Base-by-base conservation (phyloP, 2,888 invertebrate species). In the Meta bourneti region DNA sequence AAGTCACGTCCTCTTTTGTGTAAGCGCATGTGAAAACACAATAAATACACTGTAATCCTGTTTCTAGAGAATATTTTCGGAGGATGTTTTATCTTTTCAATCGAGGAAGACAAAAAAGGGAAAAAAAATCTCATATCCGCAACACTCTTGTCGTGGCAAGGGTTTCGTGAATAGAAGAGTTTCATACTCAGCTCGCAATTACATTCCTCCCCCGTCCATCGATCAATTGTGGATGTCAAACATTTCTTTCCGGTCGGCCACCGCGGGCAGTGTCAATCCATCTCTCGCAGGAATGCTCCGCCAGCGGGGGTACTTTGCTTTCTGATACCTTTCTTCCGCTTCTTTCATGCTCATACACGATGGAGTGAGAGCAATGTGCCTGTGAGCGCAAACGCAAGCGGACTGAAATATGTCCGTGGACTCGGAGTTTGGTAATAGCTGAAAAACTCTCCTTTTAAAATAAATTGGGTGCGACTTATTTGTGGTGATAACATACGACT, bases 161-260 rank as follows among this genome's bases (percentile, higher is more conserved):
- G 20, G 16, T 69, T 48, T 80, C 13, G 69, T 80, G 80, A 78
- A 52, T 78, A 19, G n/a, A 52, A n/a, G 8, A 16, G 71, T 71
- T 71, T 70, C 34, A 51, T 82, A n/a, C 48, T n/a, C 54, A 19
- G 13, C 13, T 16, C 16, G 74, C 83, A 84, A 84, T 84, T 84
- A 84, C 83, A 54, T 74, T 74, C 83, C 72, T 11, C 72, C 83
- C 83, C 48, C 48, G 20, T 16, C 54, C 83, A 84, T 84, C 83
- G 20, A 84, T 84, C 83, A 84, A 54, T 84, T 34, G 20, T 74
- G 54, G 34, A 54, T 74, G 83, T 74, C 83, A 74, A 74, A 71
- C 82, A 82, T 82, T 80, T 82, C 82, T 80, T 83, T 77, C 75
- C 75, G 84, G 48, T 48, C 78, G 19, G 19, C 75, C 70, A 77